Evolutionary conservation across 2,888 invertebrate species (phyloP).

Genomic region (Cremastinae sp.): DNA sequence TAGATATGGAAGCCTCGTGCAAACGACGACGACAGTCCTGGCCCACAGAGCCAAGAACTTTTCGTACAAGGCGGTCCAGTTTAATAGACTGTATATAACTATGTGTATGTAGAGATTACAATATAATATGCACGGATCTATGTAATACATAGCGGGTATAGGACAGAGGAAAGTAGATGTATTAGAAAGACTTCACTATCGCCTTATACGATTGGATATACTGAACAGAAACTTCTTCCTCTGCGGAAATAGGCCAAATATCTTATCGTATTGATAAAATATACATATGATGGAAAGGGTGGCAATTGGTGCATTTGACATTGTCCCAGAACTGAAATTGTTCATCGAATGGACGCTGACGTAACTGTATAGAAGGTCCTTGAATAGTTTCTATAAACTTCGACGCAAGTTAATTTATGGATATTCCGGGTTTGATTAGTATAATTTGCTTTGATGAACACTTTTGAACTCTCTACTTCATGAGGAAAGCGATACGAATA

Average conservation of each 20-base stretch:
- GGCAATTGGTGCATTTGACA: too few species aligned
- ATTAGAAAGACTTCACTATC: not conserved
- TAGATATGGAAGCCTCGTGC: constrained; percentile 37
- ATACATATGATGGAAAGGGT: too few species aligned
- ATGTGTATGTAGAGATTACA: constrained; percentile 15
- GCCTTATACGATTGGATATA: not conserved
- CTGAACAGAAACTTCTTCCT: too few species aligned
- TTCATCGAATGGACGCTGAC: too few species aligned
- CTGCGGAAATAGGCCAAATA: not conserved
- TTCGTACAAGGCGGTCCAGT: constrained; percentile 56
- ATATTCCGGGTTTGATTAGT: too few species aligned
- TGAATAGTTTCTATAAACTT: too few species aligned
- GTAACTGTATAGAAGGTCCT: too few species aligned
- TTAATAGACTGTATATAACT: constrained; percentile 45
- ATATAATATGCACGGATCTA: constrained; percentile 1
- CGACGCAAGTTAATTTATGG: too few species aligned
- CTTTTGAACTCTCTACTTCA: too few species aligned
- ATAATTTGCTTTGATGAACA: too few species aligned
- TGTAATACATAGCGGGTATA: constrained; percentile 15
- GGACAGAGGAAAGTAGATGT: constrained; percentile 1
- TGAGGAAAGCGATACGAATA: too few species aligned
- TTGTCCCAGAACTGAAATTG: too few species aligned
- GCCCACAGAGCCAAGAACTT: constrained; percentile 48
- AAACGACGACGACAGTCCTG: constrained; percentile 38
- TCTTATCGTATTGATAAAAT: not conserved